Conservation (phyloP, 2,797 vertebrate genomes). For the Scleropages formosus region DNA sequence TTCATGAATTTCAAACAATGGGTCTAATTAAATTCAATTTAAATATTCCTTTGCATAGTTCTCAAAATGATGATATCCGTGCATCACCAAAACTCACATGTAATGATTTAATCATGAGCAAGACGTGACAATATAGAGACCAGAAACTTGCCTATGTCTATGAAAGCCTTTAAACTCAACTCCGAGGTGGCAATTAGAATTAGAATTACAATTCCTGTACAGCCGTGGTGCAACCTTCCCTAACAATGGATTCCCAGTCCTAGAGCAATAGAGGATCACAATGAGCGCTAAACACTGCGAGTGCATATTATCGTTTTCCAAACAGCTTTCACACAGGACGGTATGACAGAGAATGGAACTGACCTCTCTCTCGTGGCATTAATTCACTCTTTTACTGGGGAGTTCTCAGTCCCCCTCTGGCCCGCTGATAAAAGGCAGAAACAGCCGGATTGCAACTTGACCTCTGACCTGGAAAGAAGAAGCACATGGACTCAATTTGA, state of each 20-base stretch:
- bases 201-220: slow-evolving; percentile 6
- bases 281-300: slow-evolving; percentile 8
- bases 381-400: slow-evolving; percentile 9
- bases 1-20: background rate
- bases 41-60: background rate
- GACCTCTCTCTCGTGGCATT: slow-evolving; percentile 8
- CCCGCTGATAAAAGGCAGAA: too few relatives aligned
- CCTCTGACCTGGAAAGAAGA: too few relatives aligned
- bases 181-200: slow-evolving; percentile 7
- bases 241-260: slow-evolving; percentile 15
- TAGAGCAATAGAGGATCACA: background rate
- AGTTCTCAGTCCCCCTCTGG: background rate
- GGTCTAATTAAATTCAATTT: too few relatives aligned
- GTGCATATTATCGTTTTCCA: background rate
- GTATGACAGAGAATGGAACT: slow-evolving; percentile 11
- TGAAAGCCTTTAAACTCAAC: slow-evolving; percentile 2
- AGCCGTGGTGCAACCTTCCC: background rate
- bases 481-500: too few relatives aligned
- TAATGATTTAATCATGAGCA: slow-evolving; percentile 3
- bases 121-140: background rate
- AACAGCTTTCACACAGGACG: background rate
- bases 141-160: background rate
- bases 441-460: too few relatives aligned
- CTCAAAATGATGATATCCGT: background rate
- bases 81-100: background rate